phyloP scores from a whole-genome alignment of 2,888 invertebrate genomes.

The Limenitis arthemis region DNA sequence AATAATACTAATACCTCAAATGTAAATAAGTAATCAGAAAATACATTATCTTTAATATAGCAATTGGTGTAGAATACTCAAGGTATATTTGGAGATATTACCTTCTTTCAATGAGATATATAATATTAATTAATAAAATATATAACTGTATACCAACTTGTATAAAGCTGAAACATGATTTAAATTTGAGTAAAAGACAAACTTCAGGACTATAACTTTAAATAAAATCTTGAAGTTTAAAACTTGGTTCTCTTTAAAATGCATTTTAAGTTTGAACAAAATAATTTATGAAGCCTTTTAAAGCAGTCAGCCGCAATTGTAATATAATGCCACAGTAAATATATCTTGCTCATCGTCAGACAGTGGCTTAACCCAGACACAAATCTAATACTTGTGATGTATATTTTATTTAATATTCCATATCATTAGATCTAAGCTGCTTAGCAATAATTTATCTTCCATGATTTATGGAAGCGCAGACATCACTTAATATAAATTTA shows the following conservation, averaged over 20 bases:
- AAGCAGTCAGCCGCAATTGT: not conserved
- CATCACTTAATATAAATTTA: slow-evolving; percentile 21
- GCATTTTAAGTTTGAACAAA: slow-evolving; percentile 4
- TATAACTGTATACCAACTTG: not conserved
- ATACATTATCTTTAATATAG: no score
- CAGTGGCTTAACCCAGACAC: slow-evolving; percentile 14
- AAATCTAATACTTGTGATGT: slow-evolving; percentile 15
- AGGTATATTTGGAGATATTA: no score
- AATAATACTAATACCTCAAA: no score
- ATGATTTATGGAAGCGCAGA: slow-evolving; percentile 14
- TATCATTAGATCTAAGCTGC: slow-evolving; percentile 16
- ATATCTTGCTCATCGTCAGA: slow-evolving; percentile 15
- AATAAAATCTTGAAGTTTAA: slow-evolving; percentile 2
- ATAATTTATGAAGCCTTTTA: slow-evolving; percentile 8
- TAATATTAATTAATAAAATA: no score
- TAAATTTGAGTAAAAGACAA: not conserved
- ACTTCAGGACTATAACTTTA: not conserved
- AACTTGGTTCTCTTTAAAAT: slow-evolving; percentile 3
- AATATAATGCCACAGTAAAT: slow-evolving; percentile 12
- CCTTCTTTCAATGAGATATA: no score
- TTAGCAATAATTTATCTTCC: slow-evolving; percentile 16
- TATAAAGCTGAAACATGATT: not conserved
- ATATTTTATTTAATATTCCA: slow-evolving; percentile 19
- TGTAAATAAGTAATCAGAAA: no score
- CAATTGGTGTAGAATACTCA: no score